A percentile compares a stretch with the other conserved stretches of the same genome.
Conservation (phyloP, 2,113 vertebrate genomes). For the Otolemur garnettii region DNA sequence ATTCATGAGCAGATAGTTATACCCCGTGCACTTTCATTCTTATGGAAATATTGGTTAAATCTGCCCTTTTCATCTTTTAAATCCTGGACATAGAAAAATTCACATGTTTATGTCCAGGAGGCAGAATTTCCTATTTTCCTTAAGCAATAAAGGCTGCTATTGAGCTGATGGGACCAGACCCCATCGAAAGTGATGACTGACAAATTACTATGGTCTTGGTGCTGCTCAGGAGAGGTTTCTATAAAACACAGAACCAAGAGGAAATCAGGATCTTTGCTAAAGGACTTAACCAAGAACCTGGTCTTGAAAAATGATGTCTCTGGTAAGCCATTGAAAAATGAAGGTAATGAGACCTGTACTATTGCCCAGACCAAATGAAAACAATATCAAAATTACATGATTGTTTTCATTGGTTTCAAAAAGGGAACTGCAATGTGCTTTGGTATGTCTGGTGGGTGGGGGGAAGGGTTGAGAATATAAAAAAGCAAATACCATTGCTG, state of each 20-base stretch:
- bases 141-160: conserved; percentile 71
- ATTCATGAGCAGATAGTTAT: conserved; percentile 55
- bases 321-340: conserved; percentile 77
- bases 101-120: conserved; percentile 75
- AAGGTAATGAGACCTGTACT: conserved; percentile 73
- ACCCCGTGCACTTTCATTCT: conserved; percentile 46
- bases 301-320: conserved; percentile 76
- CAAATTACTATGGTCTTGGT: conserved; percentile 56
- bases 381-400: background rate
- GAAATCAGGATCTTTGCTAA: conserved; percentile 73
- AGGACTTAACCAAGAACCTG: conserved; percentile 76
- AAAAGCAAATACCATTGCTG: background rate
- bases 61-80: conserved; percentile 73
- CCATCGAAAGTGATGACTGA: conserved; percentile 18
- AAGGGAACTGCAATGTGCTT: background rate
- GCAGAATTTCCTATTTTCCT: conserved; percentile 78
- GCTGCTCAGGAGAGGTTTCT: conserved; percentile 65
- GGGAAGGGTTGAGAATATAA: background rate
- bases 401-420: conserved; percentile 61
- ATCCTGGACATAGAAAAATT: conserved; percentile 72
- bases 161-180: conserved; percentile 29
- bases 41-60: conserved; percentile 75
- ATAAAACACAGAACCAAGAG: conserved; percentile 75
- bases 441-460: background rate
- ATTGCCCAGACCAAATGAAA: conserved; percentile 45